Conservation (phyloP, 2,888 invertebrate species). For the Drosophila austrosaltans region DNA sequence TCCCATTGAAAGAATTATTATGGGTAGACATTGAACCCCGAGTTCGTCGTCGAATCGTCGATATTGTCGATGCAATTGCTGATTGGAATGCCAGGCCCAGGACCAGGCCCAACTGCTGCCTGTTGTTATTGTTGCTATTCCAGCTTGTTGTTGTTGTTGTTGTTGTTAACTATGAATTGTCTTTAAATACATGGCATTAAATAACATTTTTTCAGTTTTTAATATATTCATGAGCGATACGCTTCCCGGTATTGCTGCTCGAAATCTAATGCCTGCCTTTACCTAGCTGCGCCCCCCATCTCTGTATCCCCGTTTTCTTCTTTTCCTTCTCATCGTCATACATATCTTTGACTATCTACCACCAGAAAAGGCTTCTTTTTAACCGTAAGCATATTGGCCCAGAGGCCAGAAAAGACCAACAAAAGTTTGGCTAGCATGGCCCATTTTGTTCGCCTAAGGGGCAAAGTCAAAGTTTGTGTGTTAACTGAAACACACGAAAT, state of each 20-base stretch:
- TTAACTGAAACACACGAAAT: constrained; percentile 19
- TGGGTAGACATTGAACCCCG: constrained; percentile 71
- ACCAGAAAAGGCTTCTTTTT: constrained; percentile 59
- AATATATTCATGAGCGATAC: constrained; percentile 75
- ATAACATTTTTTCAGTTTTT: constrained; percentile 60
- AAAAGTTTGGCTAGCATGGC: constrained; percentile 65
- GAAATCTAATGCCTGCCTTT: constrained; percentile 59
- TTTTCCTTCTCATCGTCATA: constrained; percentile 34
- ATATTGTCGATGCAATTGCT: constrained; percentile 76
- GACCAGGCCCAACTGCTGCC: constrained; percentile 3
- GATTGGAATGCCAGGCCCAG: constrained; percentile 46
- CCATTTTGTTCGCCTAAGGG: constrained; percentile 66
- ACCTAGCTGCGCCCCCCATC: not conserved
- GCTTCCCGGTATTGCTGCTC: constrained; percentile 73
- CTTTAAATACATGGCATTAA: constrained; percentile 77
- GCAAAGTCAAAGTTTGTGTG: constrained; percentile 49
- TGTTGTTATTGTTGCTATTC: not conserved
- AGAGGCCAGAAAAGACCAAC: constrained; percentile 15
- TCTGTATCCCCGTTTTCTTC: not conserved
- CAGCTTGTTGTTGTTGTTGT: not conserved
- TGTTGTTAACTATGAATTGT: constrained; percentile 65
- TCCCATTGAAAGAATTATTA: constrained; percentile 67
- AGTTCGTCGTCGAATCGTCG: constrained; percentile 43
- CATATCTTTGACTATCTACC: constrained; percentile 52
- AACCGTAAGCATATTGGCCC: constrained; percentile 66